Conservation (phyloP, 1,140 invertebrate species). For the Papilio machaon region DNA sequence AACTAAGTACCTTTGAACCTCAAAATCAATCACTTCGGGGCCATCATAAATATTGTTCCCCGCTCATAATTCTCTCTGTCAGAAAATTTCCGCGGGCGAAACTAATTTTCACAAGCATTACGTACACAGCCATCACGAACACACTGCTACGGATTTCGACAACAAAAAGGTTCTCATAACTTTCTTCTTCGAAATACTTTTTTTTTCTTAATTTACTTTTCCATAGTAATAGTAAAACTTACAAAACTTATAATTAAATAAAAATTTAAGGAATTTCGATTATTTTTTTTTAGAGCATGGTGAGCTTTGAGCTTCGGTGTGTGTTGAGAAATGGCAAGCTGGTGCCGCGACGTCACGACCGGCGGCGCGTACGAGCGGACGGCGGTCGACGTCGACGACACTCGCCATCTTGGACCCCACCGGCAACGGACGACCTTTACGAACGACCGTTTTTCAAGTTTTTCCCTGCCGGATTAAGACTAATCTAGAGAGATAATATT, state of each 20-base stretch:
- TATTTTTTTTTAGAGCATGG: too few species aligned
- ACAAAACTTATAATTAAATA: background rate
- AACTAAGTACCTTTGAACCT: conserved; percentile 30
- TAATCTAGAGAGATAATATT: background rate
- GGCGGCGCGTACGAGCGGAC: too few species aligned
- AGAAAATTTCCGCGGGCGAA: conserved; percentile 31
- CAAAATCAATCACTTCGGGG: conserved; percentile 29
- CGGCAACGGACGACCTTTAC: too few species aligned
- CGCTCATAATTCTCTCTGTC: conserved; percentile 26
- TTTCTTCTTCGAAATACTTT: conserved; percentile 16
- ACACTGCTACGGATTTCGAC: background rate
- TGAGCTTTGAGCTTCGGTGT: too few species aligned
- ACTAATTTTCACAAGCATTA: conserved; percentile 27
- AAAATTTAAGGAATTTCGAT: background rate
- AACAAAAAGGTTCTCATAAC: background rate
- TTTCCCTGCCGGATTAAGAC: too few species aligned
- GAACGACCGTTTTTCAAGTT: too few species aligned
- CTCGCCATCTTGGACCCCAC: too few species aligned
- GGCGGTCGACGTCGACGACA: too few species aligned
- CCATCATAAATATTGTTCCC: conserved; percentile 28
- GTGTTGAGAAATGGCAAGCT: too few species aligned
- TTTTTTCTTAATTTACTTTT: conserved; percentile 9
- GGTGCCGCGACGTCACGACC: too few species aligned
- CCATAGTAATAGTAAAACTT: background rate
- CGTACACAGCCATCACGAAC: background rate